A percentile compares a stretch with the other conserved stretches of the same genome.
phyloP scores from a whole-genome alignment of 2,797 vertebrate genomes.

The Limosa lapponica region DNA sequence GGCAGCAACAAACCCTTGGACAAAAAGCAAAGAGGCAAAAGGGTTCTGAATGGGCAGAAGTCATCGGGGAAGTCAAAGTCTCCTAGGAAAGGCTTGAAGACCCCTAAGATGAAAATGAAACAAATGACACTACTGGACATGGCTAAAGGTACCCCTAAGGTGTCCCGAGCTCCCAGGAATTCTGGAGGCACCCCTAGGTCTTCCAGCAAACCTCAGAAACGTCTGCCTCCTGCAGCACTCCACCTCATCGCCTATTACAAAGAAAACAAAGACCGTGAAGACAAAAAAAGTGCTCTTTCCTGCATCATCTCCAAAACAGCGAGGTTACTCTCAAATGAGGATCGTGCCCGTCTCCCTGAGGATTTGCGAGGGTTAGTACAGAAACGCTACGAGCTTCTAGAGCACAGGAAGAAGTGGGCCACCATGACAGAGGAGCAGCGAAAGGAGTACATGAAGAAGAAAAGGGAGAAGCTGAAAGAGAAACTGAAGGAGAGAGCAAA shows the following conservation, averaged over 20 bases:
- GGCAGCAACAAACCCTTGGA: constrained; percentile 81
- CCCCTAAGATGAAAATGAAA: constrained; percentile 92
- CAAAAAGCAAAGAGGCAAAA: constrained; percentile 82
- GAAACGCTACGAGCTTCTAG: constrained; percentile 92
- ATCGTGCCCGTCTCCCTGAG: constrained; percentile 90
- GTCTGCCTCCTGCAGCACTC: constrained; percentile 90
- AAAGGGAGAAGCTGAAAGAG: constrained; percentile 88
- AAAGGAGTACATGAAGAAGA: constrained; percentile 89
- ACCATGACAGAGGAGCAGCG: constrained; percentile 93
- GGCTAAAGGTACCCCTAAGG: constrained; percentile 87
- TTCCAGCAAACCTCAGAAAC: constrained; percentile 87
- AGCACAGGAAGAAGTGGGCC: constrained; percentile 90
- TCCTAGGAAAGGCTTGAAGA: constrained; percentile 88
- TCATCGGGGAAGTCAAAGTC: constrained; percentile 77
- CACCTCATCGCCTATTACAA: constrained; percentile 96
- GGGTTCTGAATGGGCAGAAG: constrained; percentile 88
- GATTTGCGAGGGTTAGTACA: constrained; percentile 89
- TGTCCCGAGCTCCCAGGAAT: constrained; percentile 82
- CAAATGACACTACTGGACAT: constrained; percentile 95
- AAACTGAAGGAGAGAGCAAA: constrained; percentile 92
- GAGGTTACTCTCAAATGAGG: constrained; percentile 87
- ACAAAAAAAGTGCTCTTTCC: constrained; percentile 91
- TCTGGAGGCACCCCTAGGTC: constrained; percentile 79
- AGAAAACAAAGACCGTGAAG: constrained; percentile 93
- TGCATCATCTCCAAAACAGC: constrained; percentile 91